Conservation (phyloP, 2,888 invertebrate species). For the Dioctria linearis region DNA sequence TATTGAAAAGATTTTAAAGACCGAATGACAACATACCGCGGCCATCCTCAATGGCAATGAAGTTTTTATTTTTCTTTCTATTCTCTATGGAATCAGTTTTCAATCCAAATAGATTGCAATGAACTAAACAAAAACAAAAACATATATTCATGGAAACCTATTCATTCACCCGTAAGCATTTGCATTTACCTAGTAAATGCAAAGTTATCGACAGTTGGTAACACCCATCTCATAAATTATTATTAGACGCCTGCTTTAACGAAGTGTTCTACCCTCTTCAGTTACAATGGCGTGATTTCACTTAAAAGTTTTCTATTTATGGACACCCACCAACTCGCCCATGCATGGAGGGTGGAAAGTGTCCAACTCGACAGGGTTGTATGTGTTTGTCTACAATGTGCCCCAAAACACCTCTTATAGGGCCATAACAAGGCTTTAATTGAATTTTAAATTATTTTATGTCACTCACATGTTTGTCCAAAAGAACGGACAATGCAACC, state of each 20-base stretch:
- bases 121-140: no score
- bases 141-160: no score
- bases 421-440: constrained; percentile 45
- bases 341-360: constrained; percentile 10
- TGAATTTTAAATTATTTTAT: constrained; percentile 55
- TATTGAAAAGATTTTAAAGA: no score
- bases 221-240: constrained; percentile 18
- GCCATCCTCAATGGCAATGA: no score
- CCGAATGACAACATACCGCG: no score
- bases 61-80: no score
- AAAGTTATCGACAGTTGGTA: no score
- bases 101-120: no score
- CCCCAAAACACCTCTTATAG: constrained; percentile 7
- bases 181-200: no score
- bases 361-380: constrained; percentile 14
- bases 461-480: constrained; percentile 46
- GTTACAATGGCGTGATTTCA: constrained; percentile 17
- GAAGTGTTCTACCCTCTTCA: constrained; percentile 27
- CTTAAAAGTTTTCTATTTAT: constrained; percentile 40
- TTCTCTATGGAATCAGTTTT: no score
- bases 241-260: constrained; percentile 17
- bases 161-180: no score
- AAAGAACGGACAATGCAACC: constrained; percentile 35
- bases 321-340: neutral
- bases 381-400: neutral